Evolutionary conservation across 2,888 invertebrate genomes (phyloP), one percentile per base, ranked within the genome.

Genomic region (Dicranocentrus wangi): DNA sequence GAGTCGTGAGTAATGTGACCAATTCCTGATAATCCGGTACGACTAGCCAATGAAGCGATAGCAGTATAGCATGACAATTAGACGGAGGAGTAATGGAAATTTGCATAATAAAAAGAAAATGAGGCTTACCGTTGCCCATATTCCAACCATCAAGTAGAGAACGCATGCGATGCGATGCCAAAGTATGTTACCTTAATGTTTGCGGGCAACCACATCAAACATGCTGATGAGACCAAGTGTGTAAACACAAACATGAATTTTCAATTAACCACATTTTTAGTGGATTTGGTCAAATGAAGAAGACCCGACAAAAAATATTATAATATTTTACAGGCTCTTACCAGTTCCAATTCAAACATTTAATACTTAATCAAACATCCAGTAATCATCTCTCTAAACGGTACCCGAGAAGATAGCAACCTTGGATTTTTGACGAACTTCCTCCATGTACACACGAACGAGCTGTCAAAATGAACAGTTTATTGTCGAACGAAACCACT

Each of bases 241-340:
- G 73, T 75, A 55, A 47, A 47, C 25, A 60, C 76, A 76, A 60
- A 76, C 76, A 76, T 76, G 76, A 76, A 76, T 68, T 76, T 76
- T 68, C 76, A 76, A 76, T 76, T 76, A 76, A 60, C 68, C 76
- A 76, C 76, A 76, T 76, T 76, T 65, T 66, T 58, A 51, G 66
- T 42, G 43, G 42, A 65, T 63, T 47, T 51, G 66, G 55, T 42
- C 55, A 75, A 66, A 65, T 47, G 60, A 68, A 66, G 28, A 43
- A 25, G 8, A 27, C 15, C 72, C 19, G 47, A 27, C 25, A 51
- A 19, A 2, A 25, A 42, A 65, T 25, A 61, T 17, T 8, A n/a
- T 51, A 17, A 8, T 51, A 51, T 51, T n/a, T 8, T 51, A 15
- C 32, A 51, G 2, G n/a, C 19, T 8, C 15, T 8, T 51, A 51